Evolutionary conservation across 2,113 vertebrate species (phyloP), one percentile per base, ranked within the genome.

Genomic region (Psilopsiagon aurifrons): DNA sequence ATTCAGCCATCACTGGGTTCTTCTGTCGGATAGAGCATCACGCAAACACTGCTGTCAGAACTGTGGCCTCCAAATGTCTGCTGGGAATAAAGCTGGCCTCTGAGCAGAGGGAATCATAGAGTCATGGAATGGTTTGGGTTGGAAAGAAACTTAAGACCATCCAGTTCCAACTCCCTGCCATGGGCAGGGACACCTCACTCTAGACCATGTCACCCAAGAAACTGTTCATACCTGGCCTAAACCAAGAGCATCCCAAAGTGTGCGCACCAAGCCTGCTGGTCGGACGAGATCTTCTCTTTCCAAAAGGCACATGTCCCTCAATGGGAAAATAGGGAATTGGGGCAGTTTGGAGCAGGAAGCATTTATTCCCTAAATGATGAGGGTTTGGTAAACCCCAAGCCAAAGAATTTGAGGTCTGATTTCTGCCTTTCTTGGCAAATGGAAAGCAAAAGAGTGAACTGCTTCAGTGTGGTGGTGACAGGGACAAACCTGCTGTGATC

Each of bases 301-400:
- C 39, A 35, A 59, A 39, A 33, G 4, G 7, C 17, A 37, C 22
- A 35, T 25, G 4, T 43, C 75, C 35, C 51, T 55, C 31, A 5
- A 43, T 35, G 28, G 57, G 29, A 51, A 84, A 82, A 77, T 4
- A 0, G 62, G 27, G n/a, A 81, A n/a, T 9, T 7, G 1, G 0
- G n/a, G 37, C 25, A 47, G 25, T 37, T 76, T n/a, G 39, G 52
- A 84, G 20, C 41, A 35, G 2, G 9, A 71, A 49, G 17, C 3
- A 6, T 79, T 62, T 23, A 3, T 29, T 35, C 16, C 4, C 9
- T 28, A 18, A 66, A 25, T 8, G 0, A 20, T 11, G 11, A 14
- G 69, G 13, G 41, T 67, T 52, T 5, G n/a, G 28, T 33, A 6
- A 73, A 77, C 2, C 1, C 29, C 19, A 55, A 74, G 12, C 3